Conservation (phyloP, 2,888 invertebrate species). For the Leptopilina myrica region DNA sequence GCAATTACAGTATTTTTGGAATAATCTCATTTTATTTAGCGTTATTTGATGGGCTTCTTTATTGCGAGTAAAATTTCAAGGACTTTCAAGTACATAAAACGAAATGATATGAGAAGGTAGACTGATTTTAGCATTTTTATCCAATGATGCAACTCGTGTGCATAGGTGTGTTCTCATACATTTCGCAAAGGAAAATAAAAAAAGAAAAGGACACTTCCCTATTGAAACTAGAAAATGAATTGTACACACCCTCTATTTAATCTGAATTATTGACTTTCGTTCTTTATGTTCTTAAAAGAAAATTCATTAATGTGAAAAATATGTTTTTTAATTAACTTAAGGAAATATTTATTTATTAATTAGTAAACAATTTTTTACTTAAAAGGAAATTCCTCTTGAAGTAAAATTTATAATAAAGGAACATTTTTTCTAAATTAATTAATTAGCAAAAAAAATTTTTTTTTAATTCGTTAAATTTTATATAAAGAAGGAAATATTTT, state of each 20-base stretch:
- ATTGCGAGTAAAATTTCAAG: slow-evolving; percentile 27
- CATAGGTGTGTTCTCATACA: slow-evolving; percentile 7
- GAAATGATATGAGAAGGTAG: background rate
- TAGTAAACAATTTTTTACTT: too few relatives aligned
- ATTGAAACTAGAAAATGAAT: slow-evolving; percentile 16
- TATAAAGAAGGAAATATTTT: too few relatives aligned
- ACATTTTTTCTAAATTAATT: too few relatives aligned
- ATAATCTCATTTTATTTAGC: slow-evolving; percentile 12
- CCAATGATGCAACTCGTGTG: background rate
- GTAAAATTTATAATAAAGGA: too few relatives aligned
- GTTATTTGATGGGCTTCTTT: slow-evolving; percentile 13
- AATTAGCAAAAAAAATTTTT: too few relatives aligned
- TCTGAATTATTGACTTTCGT: slow-evolving; percentile 3
- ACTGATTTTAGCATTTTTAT: slow-evolving; percentile 6
- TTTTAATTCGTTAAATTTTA: too few relatives aligned
- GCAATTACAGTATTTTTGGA: background rate
- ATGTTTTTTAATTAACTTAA: background rate
- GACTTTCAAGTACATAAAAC: slow-evolving; percentile 20
- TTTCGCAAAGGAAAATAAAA: background rate
- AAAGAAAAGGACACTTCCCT: background rate
- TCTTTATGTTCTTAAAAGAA: background rate
- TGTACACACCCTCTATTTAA: slow-evolving; percentile 25
- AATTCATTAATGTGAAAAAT: background rate
- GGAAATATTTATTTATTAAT: too few relatives aligned
- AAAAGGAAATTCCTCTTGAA: too few relatives aligned